Conservation (phyloP, 2,113 vertebrate species). For the Crotalus horridus region DNA sequence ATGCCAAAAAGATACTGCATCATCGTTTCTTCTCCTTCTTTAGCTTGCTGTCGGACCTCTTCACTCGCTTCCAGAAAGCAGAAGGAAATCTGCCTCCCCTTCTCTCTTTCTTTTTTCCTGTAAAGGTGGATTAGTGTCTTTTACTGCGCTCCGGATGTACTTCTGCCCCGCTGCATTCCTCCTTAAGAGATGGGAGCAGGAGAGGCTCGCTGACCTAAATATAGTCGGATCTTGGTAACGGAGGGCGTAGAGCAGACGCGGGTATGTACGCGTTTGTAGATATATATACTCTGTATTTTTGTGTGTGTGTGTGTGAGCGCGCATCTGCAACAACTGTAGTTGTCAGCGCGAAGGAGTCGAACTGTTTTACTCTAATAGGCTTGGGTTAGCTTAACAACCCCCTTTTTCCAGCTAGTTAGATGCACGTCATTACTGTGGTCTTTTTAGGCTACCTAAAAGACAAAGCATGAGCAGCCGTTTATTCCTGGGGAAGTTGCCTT, state of each 20-base stretch:
- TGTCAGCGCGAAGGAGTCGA: neutral
- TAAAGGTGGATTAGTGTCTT: neutral
- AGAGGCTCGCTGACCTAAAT: conserved; percentile 16
- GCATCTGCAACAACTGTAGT: neutral
- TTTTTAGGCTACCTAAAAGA: neutral
- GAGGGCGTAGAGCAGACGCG: neutral
- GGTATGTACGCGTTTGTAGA: neutral
- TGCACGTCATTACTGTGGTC: neutral
- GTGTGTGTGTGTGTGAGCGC: neutral
- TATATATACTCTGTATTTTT: neutral
- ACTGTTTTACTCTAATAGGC: neutral
- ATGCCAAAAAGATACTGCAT: neutral
- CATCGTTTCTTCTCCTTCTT: neutral
- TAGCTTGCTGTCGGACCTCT: neutral
- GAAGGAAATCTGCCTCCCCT: neutral
- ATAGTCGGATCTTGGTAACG: neutral
- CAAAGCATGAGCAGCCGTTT: neutral
- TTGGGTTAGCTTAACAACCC: neutral
- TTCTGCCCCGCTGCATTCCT: neutral
- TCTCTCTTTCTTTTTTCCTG: neutral
- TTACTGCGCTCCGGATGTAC: neutral
- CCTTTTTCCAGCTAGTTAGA: neutral
- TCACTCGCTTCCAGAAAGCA: neutral
- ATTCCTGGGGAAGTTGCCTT: neutral
- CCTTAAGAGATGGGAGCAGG: neutral